These are phyloP conservation scores for Actinemys pallida DNA, from an alignment of 2,113 vertebrate genomes.

Conservation along the genomic window DNA sequence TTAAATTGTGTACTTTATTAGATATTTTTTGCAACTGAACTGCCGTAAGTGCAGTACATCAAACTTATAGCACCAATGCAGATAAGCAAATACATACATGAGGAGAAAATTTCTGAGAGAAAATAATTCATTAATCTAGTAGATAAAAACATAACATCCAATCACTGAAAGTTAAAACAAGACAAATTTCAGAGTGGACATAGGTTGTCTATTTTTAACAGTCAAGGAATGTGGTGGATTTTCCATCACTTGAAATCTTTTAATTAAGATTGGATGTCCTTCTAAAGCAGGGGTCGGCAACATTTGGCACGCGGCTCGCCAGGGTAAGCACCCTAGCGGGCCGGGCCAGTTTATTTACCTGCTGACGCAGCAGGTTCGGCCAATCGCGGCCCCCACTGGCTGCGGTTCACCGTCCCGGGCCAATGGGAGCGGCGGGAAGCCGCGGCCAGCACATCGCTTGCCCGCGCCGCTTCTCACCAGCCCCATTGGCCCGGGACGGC, in stretches of 20 bases:
- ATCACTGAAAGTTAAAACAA: neutral
- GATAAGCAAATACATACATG: neutral
- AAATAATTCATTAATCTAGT: neutral
- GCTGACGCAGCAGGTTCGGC: no score
- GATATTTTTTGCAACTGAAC: neutral
- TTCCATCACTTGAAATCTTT: conserved; percentile 27
- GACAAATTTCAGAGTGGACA: conserved; percentile 26
- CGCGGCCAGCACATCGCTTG: no score
- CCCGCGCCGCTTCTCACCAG: no score
- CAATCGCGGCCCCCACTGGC: no score
- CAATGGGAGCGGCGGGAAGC: no score
- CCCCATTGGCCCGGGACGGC: no score
- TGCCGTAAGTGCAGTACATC: neutral
- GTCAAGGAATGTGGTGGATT: neutral
- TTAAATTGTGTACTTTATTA: neutral
- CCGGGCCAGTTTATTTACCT: no score
- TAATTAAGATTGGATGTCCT: conserved; percentile 50
- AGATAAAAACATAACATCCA: neutral
- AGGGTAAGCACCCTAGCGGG: no score
- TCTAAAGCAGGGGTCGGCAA: neutral
- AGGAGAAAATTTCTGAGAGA: neutral
- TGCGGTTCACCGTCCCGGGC: no score
- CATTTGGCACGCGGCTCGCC: no score
- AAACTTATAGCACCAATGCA: neutral
- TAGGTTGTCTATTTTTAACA: neutral